These are phyloP conservation scores for Phorcus lineatus DNA, from an alignment of 2,888 invertebrate species.

Conservation along the genomic window DNA sequence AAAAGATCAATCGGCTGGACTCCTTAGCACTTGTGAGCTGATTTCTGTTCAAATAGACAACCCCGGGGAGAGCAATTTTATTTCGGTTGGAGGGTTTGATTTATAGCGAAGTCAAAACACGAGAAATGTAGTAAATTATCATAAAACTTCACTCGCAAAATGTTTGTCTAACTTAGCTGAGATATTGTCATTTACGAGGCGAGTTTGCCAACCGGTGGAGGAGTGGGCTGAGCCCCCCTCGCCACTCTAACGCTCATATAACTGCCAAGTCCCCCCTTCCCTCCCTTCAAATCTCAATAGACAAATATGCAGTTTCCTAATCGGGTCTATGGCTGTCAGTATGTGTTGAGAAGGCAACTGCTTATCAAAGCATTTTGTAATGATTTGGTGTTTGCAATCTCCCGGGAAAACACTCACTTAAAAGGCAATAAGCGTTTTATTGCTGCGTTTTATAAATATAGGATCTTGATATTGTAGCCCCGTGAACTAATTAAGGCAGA, in stretches of 20 bases:
- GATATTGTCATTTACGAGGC: conserved; percentile 21
- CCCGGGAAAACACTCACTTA: conserved; percentile 18
- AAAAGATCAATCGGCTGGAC: conserved; percentile 3
- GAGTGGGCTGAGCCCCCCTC: background rate
- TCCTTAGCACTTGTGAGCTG: background rate
- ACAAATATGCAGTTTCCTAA: background rate
- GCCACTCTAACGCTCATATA: conserved; percentile 10
- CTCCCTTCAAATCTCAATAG: background rate
- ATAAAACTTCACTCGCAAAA: conserved; percentile 27
- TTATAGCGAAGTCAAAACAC: conserved; percentile 5
- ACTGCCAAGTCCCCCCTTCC: conserved; percentile 11
- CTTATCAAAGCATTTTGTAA: conserved; percentile 21
- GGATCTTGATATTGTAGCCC: background rate
- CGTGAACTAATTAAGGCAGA: conserved; percentile 1
- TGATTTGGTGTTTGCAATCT: conserved; percentile 21
- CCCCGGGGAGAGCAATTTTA: background rate
- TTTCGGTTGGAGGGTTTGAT: conserved; percentile 8
- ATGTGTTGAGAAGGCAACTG: background rate
- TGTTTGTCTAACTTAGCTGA: conserved; percentile 26
- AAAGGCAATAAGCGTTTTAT: conserved; percentile 21
- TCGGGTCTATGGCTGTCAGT: background rate
- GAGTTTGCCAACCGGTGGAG: background rate
- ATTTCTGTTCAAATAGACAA: conserved; percentile 10
- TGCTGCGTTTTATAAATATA: conserved; percentile 17
- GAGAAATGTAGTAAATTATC: conserved; percentile 22